phyloP scores from a whole-genome alignment of 1,140 invertebrate species.

The Pentalonia nigronervosa region DNA sequence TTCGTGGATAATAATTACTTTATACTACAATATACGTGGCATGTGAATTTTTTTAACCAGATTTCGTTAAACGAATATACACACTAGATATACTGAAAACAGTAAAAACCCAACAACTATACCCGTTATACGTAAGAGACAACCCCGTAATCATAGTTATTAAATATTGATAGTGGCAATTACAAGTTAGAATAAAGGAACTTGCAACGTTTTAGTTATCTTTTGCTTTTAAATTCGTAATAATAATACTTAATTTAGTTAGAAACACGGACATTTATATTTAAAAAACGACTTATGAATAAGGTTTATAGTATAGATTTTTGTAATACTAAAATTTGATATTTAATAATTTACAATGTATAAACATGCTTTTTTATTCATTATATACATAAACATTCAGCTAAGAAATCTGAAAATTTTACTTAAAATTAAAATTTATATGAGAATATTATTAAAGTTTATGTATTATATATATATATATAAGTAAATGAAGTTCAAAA shows the following conservation, averaged over 20 bases:
- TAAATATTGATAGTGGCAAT: not conserved
- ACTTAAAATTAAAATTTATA: no score
- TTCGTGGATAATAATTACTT: not conserved
- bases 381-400: no score
- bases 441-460: no score
- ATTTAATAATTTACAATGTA: no score
- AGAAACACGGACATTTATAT: not conserved
- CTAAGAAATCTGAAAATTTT: no score
- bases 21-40: not conserved
- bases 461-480: no score
- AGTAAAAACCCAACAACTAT: not conserved
- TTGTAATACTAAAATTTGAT: not conserved
- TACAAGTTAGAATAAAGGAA: not conserved
- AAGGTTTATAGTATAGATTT: not conserved
- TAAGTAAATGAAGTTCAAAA: no score
- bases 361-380: no score
- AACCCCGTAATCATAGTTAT: not conserved
- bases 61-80: not conserved
- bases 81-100: not conserved
- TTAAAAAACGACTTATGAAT: not conserved
- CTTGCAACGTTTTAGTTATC: no score
- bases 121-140: not conserved
- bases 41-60: conserved; percentile 2
- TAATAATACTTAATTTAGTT: not conserved
- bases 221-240: not conserved